A percentile compares a stretch with the other conserved stretches of the same genome.
Evolutionary conservation across 35 echinoderm and acorn worm species (phyloP).

Genomic region (Diadema setosum): DNA sequence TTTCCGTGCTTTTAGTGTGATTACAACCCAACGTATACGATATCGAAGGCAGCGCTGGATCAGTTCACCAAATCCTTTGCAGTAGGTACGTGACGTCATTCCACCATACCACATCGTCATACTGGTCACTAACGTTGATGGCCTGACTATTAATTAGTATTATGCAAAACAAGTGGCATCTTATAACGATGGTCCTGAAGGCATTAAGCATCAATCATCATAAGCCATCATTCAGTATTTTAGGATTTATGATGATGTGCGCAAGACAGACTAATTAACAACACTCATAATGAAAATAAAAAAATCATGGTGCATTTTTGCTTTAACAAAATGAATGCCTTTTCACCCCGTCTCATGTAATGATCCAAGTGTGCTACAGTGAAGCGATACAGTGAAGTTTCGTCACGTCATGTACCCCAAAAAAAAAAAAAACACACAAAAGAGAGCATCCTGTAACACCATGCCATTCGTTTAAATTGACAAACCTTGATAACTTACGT

Average conservation of each 20-base stretch:
- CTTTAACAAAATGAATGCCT: no score
- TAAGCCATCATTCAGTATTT: neutral
- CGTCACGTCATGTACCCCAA: no score
- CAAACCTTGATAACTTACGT: no score
- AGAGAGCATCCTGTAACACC: no score
- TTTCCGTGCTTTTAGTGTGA: neutral
- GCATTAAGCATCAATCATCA: neutral
- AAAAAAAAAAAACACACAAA: no score
- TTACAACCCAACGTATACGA: neutral
- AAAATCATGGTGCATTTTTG: no score
- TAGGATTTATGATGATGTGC: neutral
- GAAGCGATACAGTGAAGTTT: no score
- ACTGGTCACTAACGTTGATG: neutral
- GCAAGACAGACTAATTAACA: no score
- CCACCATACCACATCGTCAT: neutral
- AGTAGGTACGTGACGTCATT: neutral
- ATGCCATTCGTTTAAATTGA: no score
- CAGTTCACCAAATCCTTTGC: neutral
- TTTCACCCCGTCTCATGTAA: no score
- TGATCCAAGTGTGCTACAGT: no score
- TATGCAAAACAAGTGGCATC: neutral
- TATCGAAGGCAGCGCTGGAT: neutral
- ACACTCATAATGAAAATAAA: no score
- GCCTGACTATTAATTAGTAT: neutral
- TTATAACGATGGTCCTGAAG: neutral